Evolutionary conservation across 2,113 vertebrate species (phyloP).

Genomic region (Percopsis transmontana): DNA sequence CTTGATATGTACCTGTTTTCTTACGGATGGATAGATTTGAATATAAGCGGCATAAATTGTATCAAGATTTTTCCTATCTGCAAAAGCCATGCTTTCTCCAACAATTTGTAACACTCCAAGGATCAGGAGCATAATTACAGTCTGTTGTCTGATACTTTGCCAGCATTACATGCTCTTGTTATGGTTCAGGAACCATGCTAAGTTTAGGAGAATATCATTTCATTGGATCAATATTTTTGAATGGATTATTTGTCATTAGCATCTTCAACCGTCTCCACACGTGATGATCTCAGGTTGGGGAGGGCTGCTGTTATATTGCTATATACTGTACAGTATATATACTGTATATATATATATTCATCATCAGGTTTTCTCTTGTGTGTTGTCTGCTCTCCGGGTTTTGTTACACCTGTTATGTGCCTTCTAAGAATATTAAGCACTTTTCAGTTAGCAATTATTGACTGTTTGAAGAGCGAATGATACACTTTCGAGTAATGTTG

Average conservation of each 20-base stretch:
- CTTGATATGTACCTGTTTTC: conserved; percentile 23
- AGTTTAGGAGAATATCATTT: conserved; percentile 60
- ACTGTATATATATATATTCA: too few species aligned
- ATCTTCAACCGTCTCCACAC: too few species aligned
- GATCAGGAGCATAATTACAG: conserved; percentile 57
- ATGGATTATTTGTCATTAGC: conserved; percentile 55
- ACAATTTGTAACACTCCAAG: conserved; percentile 51
- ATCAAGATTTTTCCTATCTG: conserved; percentile 40
- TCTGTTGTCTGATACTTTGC: conserved; percentile 66
- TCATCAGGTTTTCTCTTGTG: too few species aligned
- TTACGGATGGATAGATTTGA: conserved; percentile 24
- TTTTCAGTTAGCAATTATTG: too few species aligned
- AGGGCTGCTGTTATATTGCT: too few species aligned
- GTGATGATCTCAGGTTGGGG: too few species aligned
- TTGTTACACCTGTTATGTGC: too few species aligned
- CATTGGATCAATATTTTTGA: conserved; percentile 67
- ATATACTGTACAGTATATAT: too few species aligned
- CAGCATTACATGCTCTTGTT: conserved; percentile 59
- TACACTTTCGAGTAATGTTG: too few species aligned
- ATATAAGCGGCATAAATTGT: conserved; percentile 27
- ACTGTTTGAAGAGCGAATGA: too few species aligned
- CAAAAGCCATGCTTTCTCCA: conserved; percentile 44
- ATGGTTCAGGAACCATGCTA: conserved; percentile 49
- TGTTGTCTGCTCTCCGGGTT: too few species aligned
- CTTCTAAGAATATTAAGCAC: too few species aligned